Evolutionary conservation across 2,113 vertebrate genomes (phyloP).

Genomic region (Pseudorasbora parva): DNA sequence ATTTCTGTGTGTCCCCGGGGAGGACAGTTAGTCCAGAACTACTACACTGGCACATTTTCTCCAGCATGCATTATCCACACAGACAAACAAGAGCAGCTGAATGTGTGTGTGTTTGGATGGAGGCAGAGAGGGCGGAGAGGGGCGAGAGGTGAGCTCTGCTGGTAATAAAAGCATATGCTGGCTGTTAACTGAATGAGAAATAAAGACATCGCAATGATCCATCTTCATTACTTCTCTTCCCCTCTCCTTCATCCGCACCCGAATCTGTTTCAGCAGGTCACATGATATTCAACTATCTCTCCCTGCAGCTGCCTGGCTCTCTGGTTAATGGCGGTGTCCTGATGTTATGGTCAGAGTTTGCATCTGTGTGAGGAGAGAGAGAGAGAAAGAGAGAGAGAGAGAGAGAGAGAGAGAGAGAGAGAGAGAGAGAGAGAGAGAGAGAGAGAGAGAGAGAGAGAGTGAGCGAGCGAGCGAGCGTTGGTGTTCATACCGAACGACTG

Average conservation of each 20-base stretch:
- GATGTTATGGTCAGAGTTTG: not conserved
- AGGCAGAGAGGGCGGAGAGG: constrained; percentile 23
- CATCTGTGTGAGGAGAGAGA: not conserved
- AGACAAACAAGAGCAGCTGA: constrained; percentile 57
- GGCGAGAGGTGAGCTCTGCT: constrained; percentile 75
- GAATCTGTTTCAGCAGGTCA: constrained; percentile 78
- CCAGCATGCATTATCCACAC: constrained; percentile 65
- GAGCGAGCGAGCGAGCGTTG: too few species aligned
- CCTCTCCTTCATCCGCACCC: constrained; percentile 71
- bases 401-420: too few species aligned
- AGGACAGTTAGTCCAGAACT: constrained; percentile 71
- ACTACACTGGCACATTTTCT: constrained; percentile 69
- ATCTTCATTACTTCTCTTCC: constrained; percentile 83
- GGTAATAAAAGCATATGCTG: constrained; percentile 82
- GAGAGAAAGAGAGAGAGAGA: constrained; percentile 4
- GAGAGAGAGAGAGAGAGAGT: too few species aligned
- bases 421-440: not conserved
- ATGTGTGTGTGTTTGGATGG: constrained; percentile 24
- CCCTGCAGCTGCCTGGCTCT: constrained; percentile 13
- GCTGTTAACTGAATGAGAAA: constrained; percentile 81
- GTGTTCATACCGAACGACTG: constrained; percentile 70
- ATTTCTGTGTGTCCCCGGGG: constrained; percentile 76
- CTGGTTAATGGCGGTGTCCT: constrained; percentile 1
- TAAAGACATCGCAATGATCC: constrained; percentile 80
- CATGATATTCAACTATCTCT: constrained; percentile 61